Conservation (phyloP, 2,797 vertebrate genomes). For the Chelon labrosus region DNA sequence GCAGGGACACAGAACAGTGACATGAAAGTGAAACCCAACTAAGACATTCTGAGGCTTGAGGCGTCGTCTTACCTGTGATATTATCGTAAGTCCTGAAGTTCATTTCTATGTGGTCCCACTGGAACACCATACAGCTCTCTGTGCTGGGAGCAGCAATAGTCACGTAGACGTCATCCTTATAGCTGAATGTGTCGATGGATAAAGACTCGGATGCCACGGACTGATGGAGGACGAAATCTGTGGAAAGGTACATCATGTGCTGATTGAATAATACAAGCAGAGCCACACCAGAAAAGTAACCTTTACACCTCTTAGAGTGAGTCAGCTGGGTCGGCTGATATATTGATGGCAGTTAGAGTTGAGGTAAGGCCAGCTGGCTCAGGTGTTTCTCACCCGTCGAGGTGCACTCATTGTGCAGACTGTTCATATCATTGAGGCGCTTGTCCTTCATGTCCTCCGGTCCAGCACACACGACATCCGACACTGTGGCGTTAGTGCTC, state of each 20-base stretch:
- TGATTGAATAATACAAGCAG: not conserved
- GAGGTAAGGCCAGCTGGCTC: conserved; percentile 30
- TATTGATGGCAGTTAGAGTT: conserved; percentile 12
- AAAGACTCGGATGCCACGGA: conserved; percentile 93
- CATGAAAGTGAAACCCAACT: not conserved
- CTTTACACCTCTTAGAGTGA: not conserved
- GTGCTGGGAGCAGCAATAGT: conserved; percentile 95
- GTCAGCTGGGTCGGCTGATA: not conserved
- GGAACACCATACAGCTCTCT: conserved; percentile 97
- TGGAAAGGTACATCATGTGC: conserved; percentile 12
- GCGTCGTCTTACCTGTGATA: conserved; percentile 90
- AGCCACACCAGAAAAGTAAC: not conserved
- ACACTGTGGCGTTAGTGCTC: conserved; percentile 97
- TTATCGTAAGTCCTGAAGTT: conserved; percentile 99
- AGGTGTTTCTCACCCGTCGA: conserved; percentile 89
- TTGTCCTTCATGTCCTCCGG: conserved; percentile 96
- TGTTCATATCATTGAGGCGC: conserved; percentile 93
- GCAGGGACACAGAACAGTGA: not conserved
- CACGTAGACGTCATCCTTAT: conserved; percentile 97
- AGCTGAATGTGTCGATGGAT: conserved; percentile 95
- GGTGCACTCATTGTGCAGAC: conserved; percentile 94
- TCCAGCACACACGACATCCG: conserved; percentile 92
- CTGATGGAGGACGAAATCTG: conserved; percentile 97
- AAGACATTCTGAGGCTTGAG: not conserved
- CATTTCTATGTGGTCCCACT: conserved; percentile 99